Base-by-base conservation (phyloP, 1,140 invertebrate species). In the Maniola jurtina region DNA sequence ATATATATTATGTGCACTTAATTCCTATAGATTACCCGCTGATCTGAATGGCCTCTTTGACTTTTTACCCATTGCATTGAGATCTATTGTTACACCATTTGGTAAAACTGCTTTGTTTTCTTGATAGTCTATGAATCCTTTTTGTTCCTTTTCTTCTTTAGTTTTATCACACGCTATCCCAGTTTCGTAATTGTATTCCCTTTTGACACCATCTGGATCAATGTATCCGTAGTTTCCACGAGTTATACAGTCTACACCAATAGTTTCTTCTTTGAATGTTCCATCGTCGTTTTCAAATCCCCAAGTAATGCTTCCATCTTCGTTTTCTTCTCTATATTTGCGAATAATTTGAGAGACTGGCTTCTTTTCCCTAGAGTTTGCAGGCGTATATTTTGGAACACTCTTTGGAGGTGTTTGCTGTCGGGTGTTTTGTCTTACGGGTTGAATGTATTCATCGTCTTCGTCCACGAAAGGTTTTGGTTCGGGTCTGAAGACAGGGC, bases 251-350 rank as follows among this genome's bases (percentile, higher is more conserved):
- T 96, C 95, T 13, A 93, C 91, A 59, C 96, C 96, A 72, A 96
- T 95, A 6, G 94, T 93, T 85, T 97, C 96, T 80, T 97, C 96
- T 79, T 97, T 97, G 81, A 94, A 96, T 3, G 92, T 92, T 11
- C 95, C 95, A 76, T 95, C 95, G 64, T 96, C 95, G 79, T 96
- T 96, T 90, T 96, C 95, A 78, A 95, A 96, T 56, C 96, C 96
- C 96, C 96, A 97, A 0, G 95, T 95, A 63, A 96, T 96, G 68
- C 94, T 96, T 6, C 96, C 96, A 72, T 96, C 96, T 45, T 93
- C 91, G 75, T 96, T 96, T 76, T 96, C 95, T 59, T 96, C 95
- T 52, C 95, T 93, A 87, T 94, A 97, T 91, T 94, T 94, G 42
- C 93, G 91, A 56, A 94, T 90, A 70, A 95, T 95, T 91, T 96